Percentiles rank a stretch among this genome's conserved stretches.
Conservation (phyloP, 2,888 invertebrate species). For the Crocallis elinguaria region DNA sequence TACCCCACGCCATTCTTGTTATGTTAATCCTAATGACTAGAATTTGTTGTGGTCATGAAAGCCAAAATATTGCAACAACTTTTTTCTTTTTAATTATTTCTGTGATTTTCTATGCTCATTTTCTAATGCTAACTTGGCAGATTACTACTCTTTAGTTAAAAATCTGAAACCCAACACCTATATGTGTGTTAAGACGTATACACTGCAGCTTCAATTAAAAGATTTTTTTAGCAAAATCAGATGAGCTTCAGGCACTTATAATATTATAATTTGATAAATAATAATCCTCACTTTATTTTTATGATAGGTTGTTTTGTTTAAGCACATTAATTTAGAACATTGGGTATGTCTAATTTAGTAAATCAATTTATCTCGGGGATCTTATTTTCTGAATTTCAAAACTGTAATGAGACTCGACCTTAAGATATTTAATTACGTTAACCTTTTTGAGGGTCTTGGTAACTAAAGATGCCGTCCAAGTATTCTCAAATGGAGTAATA, state of each 20-base stretch:
- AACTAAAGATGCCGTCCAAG: constrained; percentile 12
- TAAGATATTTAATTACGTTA: constrained; percentile 23
- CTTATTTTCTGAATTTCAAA: constrained; percentile 12
- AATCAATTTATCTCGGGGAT: neutral
- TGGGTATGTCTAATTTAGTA: no score
- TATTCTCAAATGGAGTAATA: constrained; percentile 11
- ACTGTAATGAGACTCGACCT: constrained; percentile 13
- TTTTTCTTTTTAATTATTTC: neutral
- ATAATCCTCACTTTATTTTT: no score
- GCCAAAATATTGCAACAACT: constrained; percentile 1
- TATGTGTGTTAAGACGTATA: no score
- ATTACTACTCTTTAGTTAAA: no score
- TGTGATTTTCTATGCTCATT: neutral
- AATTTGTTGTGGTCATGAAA: constrained; percentile 44
- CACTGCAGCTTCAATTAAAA: no score
- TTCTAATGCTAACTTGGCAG: no score
- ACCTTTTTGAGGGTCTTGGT: constrained; percentile 6
- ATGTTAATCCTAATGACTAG: constrained; percentile 62
- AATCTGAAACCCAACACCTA: no score
- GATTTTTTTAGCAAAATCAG: no score
- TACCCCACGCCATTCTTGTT: constrained; percentile 64
- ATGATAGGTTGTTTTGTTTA: no score
- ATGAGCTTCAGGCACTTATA: neutral
- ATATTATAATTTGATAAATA: no score
- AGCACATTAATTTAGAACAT: no score